A percentile compares a stretch with the other conserved stretches of the same genome.
Evolutionary conservation across 2,113 vertebrate genomes (phyloP).

Genomic region (Zosterops lateralis): DNA sequence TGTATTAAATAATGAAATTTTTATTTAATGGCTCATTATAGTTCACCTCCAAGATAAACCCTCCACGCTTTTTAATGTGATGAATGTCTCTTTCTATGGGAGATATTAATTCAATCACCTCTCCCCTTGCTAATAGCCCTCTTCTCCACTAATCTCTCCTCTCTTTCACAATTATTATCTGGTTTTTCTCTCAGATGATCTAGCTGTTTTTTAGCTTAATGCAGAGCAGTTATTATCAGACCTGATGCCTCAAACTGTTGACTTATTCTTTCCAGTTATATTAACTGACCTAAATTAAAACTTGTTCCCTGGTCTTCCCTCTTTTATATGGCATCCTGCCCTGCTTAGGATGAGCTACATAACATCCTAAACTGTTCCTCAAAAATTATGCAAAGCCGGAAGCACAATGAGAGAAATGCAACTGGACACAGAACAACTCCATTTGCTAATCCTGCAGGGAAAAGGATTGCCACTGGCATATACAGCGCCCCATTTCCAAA

Average conservation of each 20-base stretch:
- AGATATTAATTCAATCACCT: background rate
- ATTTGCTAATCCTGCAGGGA: background rate
- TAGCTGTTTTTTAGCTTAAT: background rate
- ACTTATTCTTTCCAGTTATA: background rate
- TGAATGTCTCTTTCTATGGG: background rate
- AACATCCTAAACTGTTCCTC: background rate
- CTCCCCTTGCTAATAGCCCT: background rate
- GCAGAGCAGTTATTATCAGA: background rate
- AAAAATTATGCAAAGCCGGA: background rate
- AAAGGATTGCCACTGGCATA: background rate
- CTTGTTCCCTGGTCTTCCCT: accelerated
- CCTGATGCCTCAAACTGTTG: background rate
- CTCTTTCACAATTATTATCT: background rate
- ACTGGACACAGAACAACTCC: background rate
- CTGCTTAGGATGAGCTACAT: background rate
- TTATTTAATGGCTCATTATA: background rate
- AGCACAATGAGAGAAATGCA: background rate
- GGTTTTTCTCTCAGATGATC: background rate
- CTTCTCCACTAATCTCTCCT: background rate
- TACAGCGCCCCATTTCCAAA: constrained; percentile 19
- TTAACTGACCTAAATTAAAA: background rate
- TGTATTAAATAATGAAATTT: background rate
- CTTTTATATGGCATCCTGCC: background rate
- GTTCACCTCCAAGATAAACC: background rate
- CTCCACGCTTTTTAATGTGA: background rate